Evolutionary conservation across 2,888 invertebrate species (phyloP).

Genomic region (Siphonodentalium dalli): DNA sequence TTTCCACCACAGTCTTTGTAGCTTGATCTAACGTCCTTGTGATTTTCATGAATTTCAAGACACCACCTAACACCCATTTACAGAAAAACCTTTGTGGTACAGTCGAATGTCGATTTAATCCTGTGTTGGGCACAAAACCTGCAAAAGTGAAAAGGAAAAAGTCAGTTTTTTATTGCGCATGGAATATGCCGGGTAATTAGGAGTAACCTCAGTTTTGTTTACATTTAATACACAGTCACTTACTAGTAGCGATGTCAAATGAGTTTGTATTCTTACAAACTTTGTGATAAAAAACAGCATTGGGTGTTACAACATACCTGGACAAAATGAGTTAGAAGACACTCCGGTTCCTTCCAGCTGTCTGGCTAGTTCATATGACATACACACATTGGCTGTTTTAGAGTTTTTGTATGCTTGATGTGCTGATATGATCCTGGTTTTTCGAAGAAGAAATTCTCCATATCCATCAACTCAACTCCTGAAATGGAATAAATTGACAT

Average conservation of each 20-base stretch:
- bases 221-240: neutral
- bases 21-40: slow-evolving; percentile 42
- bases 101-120: slow-evolving; percentile 35
- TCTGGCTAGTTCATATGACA: slow-evolving; percentile 44
- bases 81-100: slow-evolving; percentile 37
- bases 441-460: slow-evolving; percentile 49
- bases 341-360: slow-evolving; percentile 45
- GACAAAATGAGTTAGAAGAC: slow-evolving; percentile 46
- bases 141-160: too few species aligned
- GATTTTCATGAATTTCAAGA: slow-evolving; percentile 37
- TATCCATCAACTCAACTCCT: slow-evolving; percentile 40
- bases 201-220: too few species aligned
- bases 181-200: too few species aligned
- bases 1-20: slow-evolving; percentile 35
- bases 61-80: slow-evolving; percentile 35
- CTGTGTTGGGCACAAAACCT: slow-evolving; percentile 50
- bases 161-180: too few species aligned
- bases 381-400: slow-evolving; percentile 48
- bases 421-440: slow-evolving; percentile 40
- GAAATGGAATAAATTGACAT: slow-evolving; percentile 6
- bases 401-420: slow-evolving; percentile 55
- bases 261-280: too few species aligned
- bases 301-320: slow-evolving; percentile 33
- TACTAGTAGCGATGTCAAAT: neutral
- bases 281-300: too few species aligned